Base-by-base conservation (phyloP, 2,797 vertebrate genomes). In the Danio jaintianensis region DNA sequence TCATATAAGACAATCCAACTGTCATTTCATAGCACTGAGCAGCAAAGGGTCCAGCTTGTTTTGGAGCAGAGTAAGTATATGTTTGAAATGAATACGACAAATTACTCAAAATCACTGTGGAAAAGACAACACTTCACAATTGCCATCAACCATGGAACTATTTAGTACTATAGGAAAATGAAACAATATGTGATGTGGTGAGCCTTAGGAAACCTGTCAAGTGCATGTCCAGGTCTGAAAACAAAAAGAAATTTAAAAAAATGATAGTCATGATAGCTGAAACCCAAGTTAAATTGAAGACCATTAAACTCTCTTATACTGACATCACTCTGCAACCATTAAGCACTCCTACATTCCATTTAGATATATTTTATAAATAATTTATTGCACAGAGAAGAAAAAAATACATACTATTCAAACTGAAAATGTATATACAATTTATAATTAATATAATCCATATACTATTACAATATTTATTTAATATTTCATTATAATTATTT, bases 1-100 rank as follows among this genome's bases (percentile, higher is more conserved):
- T 64, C 69, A 6, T 38, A 56, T 38, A 55, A 45, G 20, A 72
- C 40, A 43, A 56, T 36, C 38, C 38, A 79, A 71, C 18, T 79
- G 38, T 29, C 55, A 78, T 48, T 78, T 78, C 15, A 1, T 22
- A 63, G 58, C 47, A 15, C 16, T 53, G 20, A 36, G 67, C 18
- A 62, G 47, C 18, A 55, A 36, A 64, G 7, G 16, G 15, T 13
- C 11, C 10, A 52, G 10, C 12, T 79, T 12, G 56, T 43, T 71
- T 70, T 70, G 29, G 52, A 79, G 52, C 47, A 52, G 36, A 10
- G 48, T 55, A 64, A 16, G 10, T 11, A 48, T 12, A 48, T 40
- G 0, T 61, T 2, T 11, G 48, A 56, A 59, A 47, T 47, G 6
- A 59, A 48, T 9, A 52, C 45, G 15, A 18, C 22, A 56, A 45